phyloP scores from a whole-genome alignment of 1,140 invertebrate species.

The Chrysopa pallens region DNA sequence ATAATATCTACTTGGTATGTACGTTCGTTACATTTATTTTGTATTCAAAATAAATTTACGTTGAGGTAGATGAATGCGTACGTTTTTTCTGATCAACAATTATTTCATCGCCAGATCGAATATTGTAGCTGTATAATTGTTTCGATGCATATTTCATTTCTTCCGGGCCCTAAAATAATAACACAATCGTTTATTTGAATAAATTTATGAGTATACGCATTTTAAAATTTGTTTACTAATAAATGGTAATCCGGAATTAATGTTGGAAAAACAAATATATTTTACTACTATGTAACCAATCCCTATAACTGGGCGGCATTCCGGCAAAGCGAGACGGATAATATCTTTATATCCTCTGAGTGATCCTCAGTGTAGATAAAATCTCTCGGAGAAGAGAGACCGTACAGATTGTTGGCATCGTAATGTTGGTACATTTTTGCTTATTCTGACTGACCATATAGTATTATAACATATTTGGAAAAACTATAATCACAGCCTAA shows the following conservation, averaged over 20 bases:
- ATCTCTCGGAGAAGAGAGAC: too few species aligned
- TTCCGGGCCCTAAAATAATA: constrained; percentile 49
- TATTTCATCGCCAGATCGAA: constrained; percentile 77
- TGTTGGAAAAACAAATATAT: background rate
- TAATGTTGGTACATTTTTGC: too few species aligned
- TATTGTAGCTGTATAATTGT: constrained; percentile 79
- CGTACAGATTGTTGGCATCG: too few species aligned
- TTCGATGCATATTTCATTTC: constrained; percentile 77
- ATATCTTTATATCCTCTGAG: too few species aligned
- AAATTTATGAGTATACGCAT: background rate
- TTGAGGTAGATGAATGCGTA: constrained; percentile 1
- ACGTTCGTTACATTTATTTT: background rate
- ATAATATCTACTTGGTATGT: background rate
- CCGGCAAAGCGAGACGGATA: too few species aligned
- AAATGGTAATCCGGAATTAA: background rate
- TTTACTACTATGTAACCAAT: background rate
- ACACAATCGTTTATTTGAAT: constrained; percentile 7
- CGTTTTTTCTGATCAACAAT: constrained; percentile 57
- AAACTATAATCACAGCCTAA: too few species aligned
- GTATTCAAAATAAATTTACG: too few species aligned
- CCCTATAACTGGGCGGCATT: too few species aligned
- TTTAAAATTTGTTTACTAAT: background rate
- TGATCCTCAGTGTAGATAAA: too few species aligned
- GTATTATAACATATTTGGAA: too few species aligned
- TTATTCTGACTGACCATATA: too few species aligned